Conservation (phyloP, 2,888 invertebrate species). For the Platycnemis pennipes region DNA sequence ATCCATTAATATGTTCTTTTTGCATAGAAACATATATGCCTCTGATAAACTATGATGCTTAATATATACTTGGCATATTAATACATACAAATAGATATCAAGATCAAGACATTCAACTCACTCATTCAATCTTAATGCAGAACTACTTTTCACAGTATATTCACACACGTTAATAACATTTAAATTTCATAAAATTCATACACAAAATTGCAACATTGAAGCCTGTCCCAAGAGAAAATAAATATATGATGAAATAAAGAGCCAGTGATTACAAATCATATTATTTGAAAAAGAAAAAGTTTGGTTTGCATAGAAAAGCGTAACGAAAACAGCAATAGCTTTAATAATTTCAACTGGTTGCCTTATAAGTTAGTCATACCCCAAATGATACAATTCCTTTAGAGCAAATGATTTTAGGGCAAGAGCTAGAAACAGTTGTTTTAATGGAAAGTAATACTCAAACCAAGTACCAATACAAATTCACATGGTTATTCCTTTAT, state of each 20-base stretch:
- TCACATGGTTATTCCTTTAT: no score
- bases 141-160: not conserved
- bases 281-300: no score
- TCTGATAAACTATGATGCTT: not conserved
- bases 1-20: not conserved
- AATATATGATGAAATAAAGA: not conserved
- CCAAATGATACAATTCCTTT: no score
- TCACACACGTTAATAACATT: not conserved
- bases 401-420: no score
- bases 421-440: no score
- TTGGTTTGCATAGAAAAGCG: no score
- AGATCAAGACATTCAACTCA: constrained; percentile 3
- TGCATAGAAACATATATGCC: not conserved
- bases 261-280: no score
- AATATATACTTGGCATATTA: not conserved
- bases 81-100: not conserved
- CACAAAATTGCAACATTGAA: not conserved
- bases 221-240: not conserved
- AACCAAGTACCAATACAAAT: no score
- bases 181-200: not conserved
- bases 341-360: no score
- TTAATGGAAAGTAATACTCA: no score
- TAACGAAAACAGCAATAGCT: no score
- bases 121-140: not conserved
- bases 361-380: no score